Conservation (phyloP, 2,113 vertebrate genomes). For the Cheirogaleus medius region DNA sequence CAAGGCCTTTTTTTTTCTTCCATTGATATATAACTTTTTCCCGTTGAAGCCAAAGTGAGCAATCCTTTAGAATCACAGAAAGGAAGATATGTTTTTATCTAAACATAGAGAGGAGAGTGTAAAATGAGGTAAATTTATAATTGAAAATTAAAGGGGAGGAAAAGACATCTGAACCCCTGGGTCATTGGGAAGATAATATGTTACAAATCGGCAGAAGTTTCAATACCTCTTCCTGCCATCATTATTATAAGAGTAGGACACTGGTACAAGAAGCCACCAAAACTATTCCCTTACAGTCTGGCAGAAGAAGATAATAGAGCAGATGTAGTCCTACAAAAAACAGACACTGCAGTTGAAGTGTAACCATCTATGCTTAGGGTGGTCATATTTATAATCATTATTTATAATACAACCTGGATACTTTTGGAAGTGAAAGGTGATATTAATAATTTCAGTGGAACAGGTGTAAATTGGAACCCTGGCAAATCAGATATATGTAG, state of each 20-base stretch:
- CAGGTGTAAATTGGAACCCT: background rate
- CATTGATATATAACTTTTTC: background rate
- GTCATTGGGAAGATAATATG: background rate
- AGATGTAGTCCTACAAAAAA: background rate
- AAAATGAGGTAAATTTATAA: background rate
- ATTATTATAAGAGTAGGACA: background rate
- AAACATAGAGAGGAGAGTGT: background rate
- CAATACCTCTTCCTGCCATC: background rate
- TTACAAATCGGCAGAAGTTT: background rate
- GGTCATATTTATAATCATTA: background rate
- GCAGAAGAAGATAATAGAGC: background rate
- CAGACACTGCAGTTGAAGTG: background rate
- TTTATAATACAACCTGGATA: background rate
- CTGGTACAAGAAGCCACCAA: background rate
- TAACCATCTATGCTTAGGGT: background rate
- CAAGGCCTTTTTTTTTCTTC: background rate
- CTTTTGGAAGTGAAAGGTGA: background rate
- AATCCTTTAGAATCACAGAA: background rate
- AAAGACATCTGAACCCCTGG: background rate
- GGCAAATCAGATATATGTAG: background rate
- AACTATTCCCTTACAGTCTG: background rate
- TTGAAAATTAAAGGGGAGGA: background rate
- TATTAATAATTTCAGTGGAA: background rate
- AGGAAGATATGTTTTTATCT: background rate
- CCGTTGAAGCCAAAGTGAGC: background rate